Conservation (phyloP, 2,888 invertebrate genomes). For the Zelleria hepariella region DNA sequence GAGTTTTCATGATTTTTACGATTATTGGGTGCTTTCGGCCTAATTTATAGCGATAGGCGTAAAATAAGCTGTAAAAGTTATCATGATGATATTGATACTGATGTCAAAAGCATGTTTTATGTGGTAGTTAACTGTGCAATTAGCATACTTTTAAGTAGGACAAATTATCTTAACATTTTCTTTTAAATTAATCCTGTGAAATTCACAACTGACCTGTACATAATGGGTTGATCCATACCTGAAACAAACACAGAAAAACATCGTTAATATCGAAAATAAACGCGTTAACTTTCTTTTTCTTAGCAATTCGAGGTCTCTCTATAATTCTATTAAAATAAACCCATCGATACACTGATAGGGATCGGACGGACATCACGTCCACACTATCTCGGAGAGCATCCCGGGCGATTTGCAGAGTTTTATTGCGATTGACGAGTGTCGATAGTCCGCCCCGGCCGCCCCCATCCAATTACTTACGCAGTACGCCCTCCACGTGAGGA, state of each 20-base stretch:
- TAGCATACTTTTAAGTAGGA: too few relatives aligned
- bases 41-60: conserved; percentile 22
- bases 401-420: conserved; percentile 44
- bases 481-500: conserved; percentile 32
- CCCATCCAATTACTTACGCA: conserved; percentile 64
- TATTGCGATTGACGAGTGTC: conserved; percentile 59
- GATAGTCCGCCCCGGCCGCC: conserved; percentile 42
- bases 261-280: neutral
- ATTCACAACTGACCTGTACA: too few relatives aligned
- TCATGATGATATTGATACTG: conserved; percentile 15
- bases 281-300: neutral
- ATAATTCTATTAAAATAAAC: neutral
- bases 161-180: too few relatives aligned
- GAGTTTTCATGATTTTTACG: neutral
- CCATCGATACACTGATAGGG: neutral
- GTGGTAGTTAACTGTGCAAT: too few relatives aligned
- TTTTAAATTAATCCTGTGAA: too few relatives aligned
- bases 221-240: conserved; percentile 17
- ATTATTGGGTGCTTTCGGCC: neutral
- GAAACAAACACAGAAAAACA: conserved; percentile 16
- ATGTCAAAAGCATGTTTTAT: too few relatives aligned
- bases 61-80: conserved; percentile 17
- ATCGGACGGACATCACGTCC: conserved; percentile 3
- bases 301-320: neutral
- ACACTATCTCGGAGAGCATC: conserved; percentile 16